Evolutionary conservation across 2,888 invertebrate species (phyloP), one percentile per base, ranked within the genome.

Genomic region (Steinernema hermaphroditum): DNA sequence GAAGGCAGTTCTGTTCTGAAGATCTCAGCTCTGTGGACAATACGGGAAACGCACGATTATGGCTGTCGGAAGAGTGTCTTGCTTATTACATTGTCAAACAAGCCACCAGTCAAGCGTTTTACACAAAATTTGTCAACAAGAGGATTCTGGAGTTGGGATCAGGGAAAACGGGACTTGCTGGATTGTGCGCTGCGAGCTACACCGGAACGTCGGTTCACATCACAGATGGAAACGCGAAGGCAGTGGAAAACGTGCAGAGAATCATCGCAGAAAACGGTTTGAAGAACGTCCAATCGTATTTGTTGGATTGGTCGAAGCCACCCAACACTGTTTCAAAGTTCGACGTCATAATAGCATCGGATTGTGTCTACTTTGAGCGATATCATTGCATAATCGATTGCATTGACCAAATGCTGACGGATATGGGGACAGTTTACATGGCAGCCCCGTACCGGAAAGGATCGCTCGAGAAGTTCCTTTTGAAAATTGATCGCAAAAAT

Each of bases 21-120:
- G 29, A 62, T 27, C 32, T 62, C 29, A 34, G 34, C 62, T 22
- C 22, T 1, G 32, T 2, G 8, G 62, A 72, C 69, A 72, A 72
- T 29, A 72, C 72, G 16, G 72, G 72, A 37, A 72, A 72, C 44
- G 69, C 68, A 14, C 19, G 68, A 22, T 37, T 72, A 9, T 72
- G 72, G 72, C 68, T 68, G 1, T 44, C 72, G 1, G 72, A 68
- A 43, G 72, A 72, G 16, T 68, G 68, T 41, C 69, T 72, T 37
- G 72, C 72, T 32, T 72, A 43, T 24, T 34, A 41, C 37, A 34
- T 72, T 16, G 19, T 32, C 12, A 37, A 50, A 37, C 41, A 54
- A 43, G 22, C 22, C 6, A 22, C 12, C 12, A 22, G 43, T 43
- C 43, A 2, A 24, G 41, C 62, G 16, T 62, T 62, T 19, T 43